These are phyloP conservation scores for Chamaetylas fuelleborni DNA, from an alignment of 2,113 vertebrate species.

Conservation along the genomic window DNA sequence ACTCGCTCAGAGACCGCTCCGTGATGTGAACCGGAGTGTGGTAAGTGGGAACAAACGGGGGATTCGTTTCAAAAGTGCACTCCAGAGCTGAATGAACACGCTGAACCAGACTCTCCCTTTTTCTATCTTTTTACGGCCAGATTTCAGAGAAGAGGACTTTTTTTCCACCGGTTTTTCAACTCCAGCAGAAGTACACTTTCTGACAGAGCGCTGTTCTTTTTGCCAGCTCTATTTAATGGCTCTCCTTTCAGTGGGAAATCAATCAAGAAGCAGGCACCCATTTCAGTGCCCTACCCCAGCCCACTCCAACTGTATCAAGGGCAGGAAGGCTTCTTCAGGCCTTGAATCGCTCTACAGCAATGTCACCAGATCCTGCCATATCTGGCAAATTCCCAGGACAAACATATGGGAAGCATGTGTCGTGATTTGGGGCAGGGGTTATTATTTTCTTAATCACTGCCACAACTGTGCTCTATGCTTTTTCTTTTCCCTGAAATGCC, in stretches of 20 bases:
- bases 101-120: neutral
- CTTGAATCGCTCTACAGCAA: neutral
- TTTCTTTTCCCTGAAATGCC: conserved; percentile 35
- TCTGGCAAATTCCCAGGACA: conserved; percentile 54
- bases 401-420: conserved; percentile 72
- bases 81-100: neutral
- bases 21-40: conserved; percentile 47
- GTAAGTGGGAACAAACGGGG: conserved; percentile 32
- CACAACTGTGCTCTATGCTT: conserved; percentile 13
- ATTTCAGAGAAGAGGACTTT: neutral
- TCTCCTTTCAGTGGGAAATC: neutral
- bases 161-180: neutral
- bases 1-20: neutral
- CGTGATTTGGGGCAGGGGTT: conserved; percentile 58
- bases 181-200: neutral
- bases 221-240: neutral
- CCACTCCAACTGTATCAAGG: neutral
- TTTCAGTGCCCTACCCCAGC: neutral
- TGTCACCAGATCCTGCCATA: conserved; percentile 40
- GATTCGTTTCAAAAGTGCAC: neutral
- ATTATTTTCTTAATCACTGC: conserved; percentile 71
- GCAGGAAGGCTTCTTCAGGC: conserved; percentile 14
- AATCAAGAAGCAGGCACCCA: conserved; percentile 34
- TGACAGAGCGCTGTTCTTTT: neutral
- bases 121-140: conserved; percentile 12